phyloP scores from a whole-genome alignment of 2,797 vertebrate genomes.

The Crenuchus spilurus region DNA sequence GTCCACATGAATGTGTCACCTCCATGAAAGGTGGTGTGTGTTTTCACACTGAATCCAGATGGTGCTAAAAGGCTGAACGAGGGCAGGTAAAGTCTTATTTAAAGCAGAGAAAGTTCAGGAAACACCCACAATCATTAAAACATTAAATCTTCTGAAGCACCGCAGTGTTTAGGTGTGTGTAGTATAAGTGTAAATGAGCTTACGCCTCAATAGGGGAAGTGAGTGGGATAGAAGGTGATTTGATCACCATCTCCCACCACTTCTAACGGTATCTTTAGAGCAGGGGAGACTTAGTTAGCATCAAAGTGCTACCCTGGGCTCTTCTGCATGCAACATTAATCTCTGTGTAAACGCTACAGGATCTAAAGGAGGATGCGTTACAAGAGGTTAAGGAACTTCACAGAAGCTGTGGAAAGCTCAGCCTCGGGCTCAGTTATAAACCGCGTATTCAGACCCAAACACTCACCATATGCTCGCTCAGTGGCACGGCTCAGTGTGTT shows the following conservation, averaged over 20 bases:
- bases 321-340: constrained; percentile 47
- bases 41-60: not conserved
- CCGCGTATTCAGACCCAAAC: constrained; percentile 7
- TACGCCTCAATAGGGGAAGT: not conserved
- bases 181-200: not conserved
- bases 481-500: not conserved
- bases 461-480: not conserved
- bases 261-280: not conserved
- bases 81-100: not conserved
- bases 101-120: not conserved
- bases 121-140: not conserved
- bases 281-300: constrained; percentile 21
- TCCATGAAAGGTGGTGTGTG: not conserved
- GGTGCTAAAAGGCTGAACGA: not conserved
- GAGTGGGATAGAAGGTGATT: constrained; percentile 33
- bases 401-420: constrained; percentile 24
- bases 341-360: constrained; percentile 31
- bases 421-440: constrained; percentile 25
- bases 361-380: constrained; percentile 21
- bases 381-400: constrained; percentile 33
- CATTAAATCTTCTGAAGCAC: not conserved
- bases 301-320: constrained; percentile 47
- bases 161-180: not conserved
- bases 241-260: constrained; percentile 13
- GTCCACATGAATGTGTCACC: not conserved